Base-by-base conservation (phyloP, 1,140 invertebrate genomes). In the Teleopsis dalmanni region DNA sequence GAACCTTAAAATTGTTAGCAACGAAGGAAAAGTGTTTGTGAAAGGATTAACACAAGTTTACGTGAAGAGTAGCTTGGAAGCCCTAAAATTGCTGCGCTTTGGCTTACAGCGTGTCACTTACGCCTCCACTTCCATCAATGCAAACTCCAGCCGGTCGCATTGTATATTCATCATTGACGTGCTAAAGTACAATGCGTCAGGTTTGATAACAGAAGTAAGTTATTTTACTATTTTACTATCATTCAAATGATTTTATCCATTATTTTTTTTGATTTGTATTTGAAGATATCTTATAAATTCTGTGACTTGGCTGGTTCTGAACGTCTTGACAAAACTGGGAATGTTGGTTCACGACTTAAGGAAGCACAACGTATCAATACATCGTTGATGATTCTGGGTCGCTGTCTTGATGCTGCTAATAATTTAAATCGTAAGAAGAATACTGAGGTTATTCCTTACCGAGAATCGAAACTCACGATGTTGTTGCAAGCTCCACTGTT, bases 221-320 rank as follows among this genome's bases (percentile, higher is more conserved):
- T 5, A 16, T 16, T 26, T 23, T 31, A 7, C n/a, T n/a, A n/a
- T n/a, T n/a, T n/a, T n/a, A n/a, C n/a, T n/a, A n/a, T n/a, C n/a
- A n/a, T n/a, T n/a, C n/a, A n/a, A n/a, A n/a, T n/a, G 33, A 5
- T 16, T 26, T 13, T 31, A 23, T 5, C 5, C 4, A 0, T 31
- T 45, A 45, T 11, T 33, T 45, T n/a, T 13, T 6, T 51, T 47
- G 16, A 13, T n/a, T 27, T 38, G 25, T 27, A 10, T 33, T 29
- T 38, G 27, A 45, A 50, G 16, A 58, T 47, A 35, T 57, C 59
- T 4, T 80, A 90, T 57, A 79, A 86, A 2, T 86, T 93, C 57
- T 90, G 91, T 72, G 94, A 96, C 76, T 72, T 97, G 51, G 94
- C 95, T 37, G 94, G 93, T 0, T 84, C 87, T 4, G 94, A 97